Base-by-base conservation (phyloP, 2,113 vertebrate species). In the Steatornis caripensis region DNA sequence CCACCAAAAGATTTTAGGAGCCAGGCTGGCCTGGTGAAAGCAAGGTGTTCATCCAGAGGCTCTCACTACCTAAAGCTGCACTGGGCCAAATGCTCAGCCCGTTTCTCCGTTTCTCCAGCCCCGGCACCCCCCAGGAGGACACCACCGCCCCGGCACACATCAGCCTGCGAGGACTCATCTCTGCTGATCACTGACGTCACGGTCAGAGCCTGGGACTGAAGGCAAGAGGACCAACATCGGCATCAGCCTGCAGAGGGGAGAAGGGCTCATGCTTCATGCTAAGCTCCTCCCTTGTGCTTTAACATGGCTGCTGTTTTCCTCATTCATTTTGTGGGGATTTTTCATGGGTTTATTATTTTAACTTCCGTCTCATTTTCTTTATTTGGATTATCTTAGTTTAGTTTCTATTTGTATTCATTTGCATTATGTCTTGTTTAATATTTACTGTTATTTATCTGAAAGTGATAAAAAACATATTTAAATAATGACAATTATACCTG, bases 91-190 rank as follows among this genome's bases (percentile, higher is more conserved):
- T 1, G 37, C n/a, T 79, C 53, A 30, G 55, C 23, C 55, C 17
- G 22, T 11, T 58, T 27, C 32, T 49, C 37, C 66, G n/a, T n/a
- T 30, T 23, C 7, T 27, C 37, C 22, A 66, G n/a, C 27, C 18
- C 13, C 29, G 36, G 49, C 39, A 84, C 2, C 29, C 32, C 29
- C 34, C 30, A 5, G 58, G 20, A 20, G 75, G 27, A n/a, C 75
- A 41, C 22, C 65, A 11, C 4, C 4, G 1, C 13, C 45, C 26
- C 1, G 0, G 72, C 39, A 66, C 49, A 17, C 23, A 17, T 6
- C 60, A 55, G 10, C 66, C 72, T 60, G 49, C 0, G 0, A 68
- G 55, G 80, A 7, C 46, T 17, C 60, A 11, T 30, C 68, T 30
- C 68, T 76, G 55, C 36, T n/a, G 36, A 10, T 18, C 8, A 5